phyloP scores from a whole-genome alignment of 2,888 invertebrate genomes.

The Dendrolimus pini region DNA sequence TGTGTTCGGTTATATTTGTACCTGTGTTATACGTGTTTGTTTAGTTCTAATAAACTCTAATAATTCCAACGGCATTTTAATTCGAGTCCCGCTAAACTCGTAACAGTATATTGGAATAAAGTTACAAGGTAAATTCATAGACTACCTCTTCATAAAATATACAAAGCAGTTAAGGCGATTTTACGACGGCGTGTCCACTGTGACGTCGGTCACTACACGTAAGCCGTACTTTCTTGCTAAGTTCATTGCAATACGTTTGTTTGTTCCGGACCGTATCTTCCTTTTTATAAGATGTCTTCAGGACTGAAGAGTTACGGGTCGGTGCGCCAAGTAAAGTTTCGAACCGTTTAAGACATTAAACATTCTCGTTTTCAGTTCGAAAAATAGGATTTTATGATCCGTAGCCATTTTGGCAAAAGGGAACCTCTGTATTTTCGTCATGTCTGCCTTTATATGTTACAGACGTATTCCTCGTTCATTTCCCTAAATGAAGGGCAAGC shows the following conservation, averaged over 20 bases:
- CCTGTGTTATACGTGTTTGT: too few relatives aligned
- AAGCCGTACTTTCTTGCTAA: conserved; percentile 40
- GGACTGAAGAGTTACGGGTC: conserved; percentile 41
- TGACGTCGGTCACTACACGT: conserved; percentile 33
- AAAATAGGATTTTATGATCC: neutral
- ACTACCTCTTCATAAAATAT: neutral
- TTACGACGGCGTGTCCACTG: conserved; percentile 28
- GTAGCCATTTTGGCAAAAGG: too few relatives aligned
- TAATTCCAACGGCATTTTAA: too few relatives aligned
- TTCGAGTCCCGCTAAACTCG: too few relatives aligned
- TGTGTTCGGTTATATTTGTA: too few relatives aligned
- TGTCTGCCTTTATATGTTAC: too few relatives aligned
- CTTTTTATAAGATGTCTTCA: conserved; percentile 54
- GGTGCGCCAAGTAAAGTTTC: conserved; percentile 41
- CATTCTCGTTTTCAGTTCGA: conserved; percentile 20
- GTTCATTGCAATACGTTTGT: conserved; percentile 56
- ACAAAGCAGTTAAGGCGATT: neutral
- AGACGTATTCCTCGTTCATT: too few relatives aligned
- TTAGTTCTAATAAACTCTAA: too few relatives aligned
- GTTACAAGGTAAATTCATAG: neutral
- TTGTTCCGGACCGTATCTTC: conserved; percentile 55
- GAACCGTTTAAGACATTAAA: conserved; percentile 27
- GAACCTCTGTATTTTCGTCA: too few relatives aligned
- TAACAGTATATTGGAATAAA: neutral
- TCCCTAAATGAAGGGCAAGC: too few relatives aligned